Percentiles rank a stretch among this genome's conserved stretches.
Conservation (phyloP, 2,797 vertebrate genomes). For the Gastrophryne carolinensis region DNA sequence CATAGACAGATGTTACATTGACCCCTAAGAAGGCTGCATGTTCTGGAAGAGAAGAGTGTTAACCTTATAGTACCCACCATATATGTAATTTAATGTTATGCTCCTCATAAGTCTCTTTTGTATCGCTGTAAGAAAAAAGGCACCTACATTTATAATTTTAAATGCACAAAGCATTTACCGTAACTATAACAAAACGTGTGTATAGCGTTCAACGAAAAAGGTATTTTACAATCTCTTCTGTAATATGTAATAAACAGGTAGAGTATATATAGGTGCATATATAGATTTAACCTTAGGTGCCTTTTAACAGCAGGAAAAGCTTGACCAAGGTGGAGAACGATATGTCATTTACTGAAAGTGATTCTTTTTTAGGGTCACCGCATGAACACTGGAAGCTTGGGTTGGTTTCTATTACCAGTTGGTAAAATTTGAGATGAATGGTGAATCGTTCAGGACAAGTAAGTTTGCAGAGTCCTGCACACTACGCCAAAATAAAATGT, state of each 20-base stretch:
- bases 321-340: slow-evolving; percentile 59
- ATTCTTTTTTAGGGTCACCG: slow-evolving; percentile 73
- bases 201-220: slow-evolving; percentile 57
- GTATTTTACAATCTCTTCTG: slow-evolving; percentile 63
- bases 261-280: slow-evolving; percentile 65
- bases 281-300: slow-evolving; percentile 62
- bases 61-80: slow-evolving; percentile 56
- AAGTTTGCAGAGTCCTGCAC: background rate
- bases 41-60: slow-evolving; percentile 65
- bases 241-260: slow-evolving; percentile 66
- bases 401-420: slow-evolving; percentile 74
- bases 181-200: slow-evolving; percentile 60
- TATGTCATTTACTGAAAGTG: slow-evolving; percentile 66
- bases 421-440: slow-evolving; percentile 64
- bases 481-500: background rate
- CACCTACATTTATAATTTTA: slow-evolving; percentile 43
- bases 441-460: background rate
- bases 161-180: slow-evolving; percentile 60
- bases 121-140: slow-evolving; percentile 23
- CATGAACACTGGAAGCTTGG: slow-evolving; percentile 73
- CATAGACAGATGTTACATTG: slow-evolving; percentile 69
- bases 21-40: slow-evolving; percentile 65
- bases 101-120: slow-evolving; percentile 18
- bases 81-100: slow-evolving; percentile 48
- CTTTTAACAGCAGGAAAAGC: slow-evolving; percentile 63